Conservation (phyloP, 2,113 vertebrate genomes). For the Mixornis gularis region DNA sequence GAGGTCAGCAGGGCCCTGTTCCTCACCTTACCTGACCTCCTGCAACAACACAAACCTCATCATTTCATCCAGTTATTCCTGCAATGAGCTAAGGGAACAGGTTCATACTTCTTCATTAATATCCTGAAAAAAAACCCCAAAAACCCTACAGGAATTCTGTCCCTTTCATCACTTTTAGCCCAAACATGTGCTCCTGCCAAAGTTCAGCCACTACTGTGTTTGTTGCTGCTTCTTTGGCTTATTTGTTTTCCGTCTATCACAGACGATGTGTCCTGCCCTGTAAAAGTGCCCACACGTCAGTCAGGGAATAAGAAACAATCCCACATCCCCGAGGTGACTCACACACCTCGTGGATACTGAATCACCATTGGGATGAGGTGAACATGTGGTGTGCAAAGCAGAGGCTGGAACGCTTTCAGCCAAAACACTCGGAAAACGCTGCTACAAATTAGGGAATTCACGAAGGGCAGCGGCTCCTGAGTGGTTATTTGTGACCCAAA, state of each 20-base stretch:
- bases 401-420: neutral
- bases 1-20: neutral
- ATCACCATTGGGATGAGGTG: slow-evolving; percentile 35
- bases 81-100: neutral
- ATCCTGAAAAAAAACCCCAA: neutral
- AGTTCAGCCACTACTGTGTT: neutral
- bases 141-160: neutral
- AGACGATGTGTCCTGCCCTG: neutral
- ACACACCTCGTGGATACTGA: slow-evolving; percentile 47
- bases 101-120: neutral
- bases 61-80: neutral
- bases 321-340: slow-evolving; percentile 49
- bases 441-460: neutral
- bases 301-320: slow-evolving; percentile 26
- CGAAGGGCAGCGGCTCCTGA: neutral
- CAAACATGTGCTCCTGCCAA: neutral
- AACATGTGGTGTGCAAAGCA: slow-evolving; percentile 15
- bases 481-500: neutral
- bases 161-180: neutral
- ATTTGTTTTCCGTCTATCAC: neutral
- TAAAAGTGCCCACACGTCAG: neutral
- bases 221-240: neutral
- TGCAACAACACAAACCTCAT: neutral
- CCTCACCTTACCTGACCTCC: neutral
- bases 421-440: slow-evolving; percentile 19